phyloP scores from a whole-genome alignment of 2,797 vertebrate genomes.

The Ataeniobius toweri region DNA sequence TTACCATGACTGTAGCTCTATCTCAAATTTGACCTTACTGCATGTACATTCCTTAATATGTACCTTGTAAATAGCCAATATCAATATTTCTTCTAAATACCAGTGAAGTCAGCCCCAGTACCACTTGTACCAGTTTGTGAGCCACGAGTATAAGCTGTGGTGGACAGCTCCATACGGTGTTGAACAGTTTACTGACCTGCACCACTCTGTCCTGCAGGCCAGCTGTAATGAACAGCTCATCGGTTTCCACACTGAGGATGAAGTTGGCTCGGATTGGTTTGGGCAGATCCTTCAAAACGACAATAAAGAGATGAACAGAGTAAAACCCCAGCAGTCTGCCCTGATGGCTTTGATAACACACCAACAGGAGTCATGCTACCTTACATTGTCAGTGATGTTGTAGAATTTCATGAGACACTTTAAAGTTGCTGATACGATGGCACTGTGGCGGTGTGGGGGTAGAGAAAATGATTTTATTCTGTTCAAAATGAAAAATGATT shows the following conservation, averaged over 20 bases:
- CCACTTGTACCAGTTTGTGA: no score
- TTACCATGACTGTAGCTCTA: not conserved
- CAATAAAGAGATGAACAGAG: not conserved
- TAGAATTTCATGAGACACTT: conserved; percentile 87
- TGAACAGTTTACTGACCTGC: conserved; percentile 70
- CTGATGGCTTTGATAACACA: not conserved
- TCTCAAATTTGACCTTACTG: no score
- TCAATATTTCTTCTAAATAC: not conserved
- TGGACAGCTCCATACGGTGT: no score
- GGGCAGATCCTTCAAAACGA: conserved; percentile 79
- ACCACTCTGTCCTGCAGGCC: conserved; percentile 87
- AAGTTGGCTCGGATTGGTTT: conserved; percentile 83
- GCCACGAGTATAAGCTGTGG: no score
- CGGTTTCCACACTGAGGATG: conserved; percentile 85
- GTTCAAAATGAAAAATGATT: not conserved
- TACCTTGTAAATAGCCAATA: not conserved
- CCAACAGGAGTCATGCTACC: conserved; percentile 4
- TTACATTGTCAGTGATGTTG: conserved; percentile 84
- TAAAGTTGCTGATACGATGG: conserved; percentile 85
- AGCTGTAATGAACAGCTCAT: conserved; percentile 87
- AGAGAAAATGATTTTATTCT: not conserved
- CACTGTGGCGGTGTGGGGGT: conserved; percentile 60
- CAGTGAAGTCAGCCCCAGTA: not conserved
- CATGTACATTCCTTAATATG: no score
- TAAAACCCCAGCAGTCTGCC: not conserved